phyloP scores from a whole-genome alignment of 30 jellyfish, hydroid and myxozoan genomes.

The Aurelia coerulea region DNA sequence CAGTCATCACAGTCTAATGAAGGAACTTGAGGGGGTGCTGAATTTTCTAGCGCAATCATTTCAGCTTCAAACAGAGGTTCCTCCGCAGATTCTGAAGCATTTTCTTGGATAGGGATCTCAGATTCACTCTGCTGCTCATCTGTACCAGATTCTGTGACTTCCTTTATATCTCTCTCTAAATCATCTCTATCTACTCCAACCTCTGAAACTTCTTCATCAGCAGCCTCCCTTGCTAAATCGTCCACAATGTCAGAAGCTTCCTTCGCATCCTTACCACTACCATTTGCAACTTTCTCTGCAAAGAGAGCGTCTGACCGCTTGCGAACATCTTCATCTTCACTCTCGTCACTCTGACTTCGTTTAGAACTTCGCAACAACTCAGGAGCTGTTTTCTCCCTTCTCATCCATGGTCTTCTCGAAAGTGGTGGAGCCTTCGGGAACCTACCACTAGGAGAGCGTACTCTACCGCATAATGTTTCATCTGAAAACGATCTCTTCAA shows the following conservation, averaged over 20 bases:
- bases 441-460: background rate
- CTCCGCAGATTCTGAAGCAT: background rate
- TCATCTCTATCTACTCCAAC: background rate
- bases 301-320: too few relatives aligned
- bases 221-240: background rate
- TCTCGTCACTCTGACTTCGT: background rate
- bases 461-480: conserved; percentile 30
- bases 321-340: too few relatives aligned
- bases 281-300: too few relatives aligned
- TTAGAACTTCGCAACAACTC: conserved; percentile 15
- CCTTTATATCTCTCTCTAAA: background rate
- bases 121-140: background rate
- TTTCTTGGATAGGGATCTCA: background rate
- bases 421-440: conserved; percentile 17
- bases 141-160: background rate
- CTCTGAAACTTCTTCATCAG: background rate
- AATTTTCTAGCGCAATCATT: background rate
- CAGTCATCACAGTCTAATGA: too few relatives aligned
- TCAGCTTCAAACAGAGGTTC: background rate
- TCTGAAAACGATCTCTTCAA: conserved; percentile 59
- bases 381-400: conserved; percentile 56
- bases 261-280: too few relatives aligned
- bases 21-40: background rate
- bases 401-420: conserved; percentile 22
- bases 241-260: background rate